These are phyloP conservation scores for Huso huso DNA, from an alignment of 2,797 vertebrate genomes.

Conservation along the genomic window DNA sequence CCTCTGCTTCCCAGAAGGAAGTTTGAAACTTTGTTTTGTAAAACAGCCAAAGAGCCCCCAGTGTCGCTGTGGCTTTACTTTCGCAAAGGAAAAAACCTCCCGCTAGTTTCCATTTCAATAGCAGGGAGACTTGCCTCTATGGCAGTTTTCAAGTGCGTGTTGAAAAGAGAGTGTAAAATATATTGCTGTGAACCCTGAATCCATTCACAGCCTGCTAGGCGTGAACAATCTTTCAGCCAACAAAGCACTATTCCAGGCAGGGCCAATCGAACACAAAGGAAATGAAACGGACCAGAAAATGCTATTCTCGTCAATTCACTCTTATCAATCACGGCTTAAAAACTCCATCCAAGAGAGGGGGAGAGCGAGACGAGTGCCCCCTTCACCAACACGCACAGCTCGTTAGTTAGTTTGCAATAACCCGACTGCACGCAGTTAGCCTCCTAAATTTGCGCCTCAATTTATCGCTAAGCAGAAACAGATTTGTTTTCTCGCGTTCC, in stretches of 20 bases:
- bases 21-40: slow-evolving; percentile 17
- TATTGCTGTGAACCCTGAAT: slow-evolving; percentile 57
- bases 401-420: slow-evolving; percentile 22
- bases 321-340: slow-evolving; percentile 52
- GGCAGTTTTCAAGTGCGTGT: slow-evolving; percentile 59
- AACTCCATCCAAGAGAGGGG: slow-evolving; percentile 33
- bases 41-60: slow-evolving; percentile 24
- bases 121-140: slow-evolving; percentile 41
- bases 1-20: slow-evolving; percentile 7
- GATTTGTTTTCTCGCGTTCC: slow-evolving; percentile 36
- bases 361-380: slow-evolving; percentile 14
- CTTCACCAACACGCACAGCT: neutral
- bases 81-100: slow-evolving; percentile 16
- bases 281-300: slow-evolving; percentile 75
- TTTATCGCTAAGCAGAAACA: slow-evolving; percentile 36
- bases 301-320: slow-evolving; percentile 61
- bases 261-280: slow-evolving; percentile 63
- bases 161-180: slow-evolving; percentile 67
- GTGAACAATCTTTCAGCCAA: slow-evolving; percentile 54
- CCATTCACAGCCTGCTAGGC: slow-evolving; percentile 55
- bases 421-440: slow-evolving; percentile 25
- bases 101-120: slow-evolving; percentile 62
- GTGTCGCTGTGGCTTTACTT: slow-evolving; percentile 21
- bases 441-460: slow-evolving; percentile 22
- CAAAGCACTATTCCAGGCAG: slow-evolving; percentile 52